Evolutionary conservation across 2,888 invertebrate genomes (phyloP).

Genomic region (Cepaea hortensis): DNA sequence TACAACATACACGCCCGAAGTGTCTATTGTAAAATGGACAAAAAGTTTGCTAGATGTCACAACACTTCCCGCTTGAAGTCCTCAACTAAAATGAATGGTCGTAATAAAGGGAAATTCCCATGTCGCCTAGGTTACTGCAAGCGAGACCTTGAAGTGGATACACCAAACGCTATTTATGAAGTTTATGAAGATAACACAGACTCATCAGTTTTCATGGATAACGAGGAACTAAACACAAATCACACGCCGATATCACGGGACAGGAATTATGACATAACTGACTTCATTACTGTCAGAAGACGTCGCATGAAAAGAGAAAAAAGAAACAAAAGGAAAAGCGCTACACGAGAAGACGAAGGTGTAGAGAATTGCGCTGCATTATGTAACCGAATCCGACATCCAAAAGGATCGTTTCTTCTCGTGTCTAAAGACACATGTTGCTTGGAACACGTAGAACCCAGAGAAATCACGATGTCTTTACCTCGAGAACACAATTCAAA

Average conservation of each 20-base stretch:
- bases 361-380: not conserved
- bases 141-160: not conserved
- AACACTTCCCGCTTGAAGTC: not conserved
- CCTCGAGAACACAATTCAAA: not conserved
- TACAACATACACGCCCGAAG: constrained; percentile 5
- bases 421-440: not conserved
- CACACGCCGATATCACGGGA: not conserved
- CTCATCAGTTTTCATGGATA: not conserved
- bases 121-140: constrained; percentile 10
- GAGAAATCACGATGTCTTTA: not conserved
- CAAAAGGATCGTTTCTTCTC: constrained; percentile 9
- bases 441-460: not conserved
- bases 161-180: not conserved
- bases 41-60: not conserved
- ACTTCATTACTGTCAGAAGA: not conserved
- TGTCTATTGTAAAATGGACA: not conserved
- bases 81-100: constrained; percentile 10
- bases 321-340: not conserved
- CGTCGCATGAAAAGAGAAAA: not conserved
- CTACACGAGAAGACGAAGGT: not conserved
- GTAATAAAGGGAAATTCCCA: not conserved
- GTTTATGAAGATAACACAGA: not conserved
- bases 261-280: not conserved
- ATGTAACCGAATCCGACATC: not conserved
- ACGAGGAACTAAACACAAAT: not conserved